Percentiles rank a stretch among this genome's conserved stretches.
phyloP scores from a whole-genome alignment of 1,140 invertebrate species.

The Apis laboriosa region DNA sequence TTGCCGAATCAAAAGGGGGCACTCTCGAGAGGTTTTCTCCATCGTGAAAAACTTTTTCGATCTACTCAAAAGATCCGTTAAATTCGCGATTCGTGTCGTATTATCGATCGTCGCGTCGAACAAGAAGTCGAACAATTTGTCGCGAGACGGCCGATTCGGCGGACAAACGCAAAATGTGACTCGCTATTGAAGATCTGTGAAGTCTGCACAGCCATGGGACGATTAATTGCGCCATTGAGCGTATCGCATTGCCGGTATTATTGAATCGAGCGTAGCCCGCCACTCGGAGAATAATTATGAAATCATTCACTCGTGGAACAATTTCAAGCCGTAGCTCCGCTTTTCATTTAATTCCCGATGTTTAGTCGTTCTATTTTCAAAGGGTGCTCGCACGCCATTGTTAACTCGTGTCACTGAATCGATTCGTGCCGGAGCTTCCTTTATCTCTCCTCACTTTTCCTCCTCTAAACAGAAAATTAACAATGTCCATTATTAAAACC shows the following conservation, averaged over 20 bases:
- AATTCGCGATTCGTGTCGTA: not conserved
- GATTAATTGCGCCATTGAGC: conserved; percentile 43
- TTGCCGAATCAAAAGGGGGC: not conserved
- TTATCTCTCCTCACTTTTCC: not conserved
- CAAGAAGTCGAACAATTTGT: not conserved
- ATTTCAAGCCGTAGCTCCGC: conserved; percentile 45
- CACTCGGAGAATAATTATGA: conserved; percentile 58
- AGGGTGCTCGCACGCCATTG: conserved; percentile 33
- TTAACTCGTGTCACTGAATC: conserved; percentile 39
- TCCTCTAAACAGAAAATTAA: conserved; percentile 3
- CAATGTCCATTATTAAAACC: conserved; percentile 30
- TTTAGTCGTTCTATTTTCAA: conserved; percentile 62
- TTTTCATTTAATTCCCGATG: conserved; percentile 59
- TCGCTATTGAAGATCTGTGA: conserved; percentile 18
- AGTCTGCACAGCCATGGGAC: not conserved
- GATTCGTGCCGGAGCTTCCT: not conserved
- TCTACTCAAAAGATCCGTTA: too few species aligned
- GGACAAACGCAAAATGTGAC: not conserved
- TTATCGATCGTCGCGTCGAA: not conserved
- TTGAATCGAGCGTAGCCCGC: conserved; percentile 30
- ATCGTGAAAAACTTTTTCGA: not conserved
- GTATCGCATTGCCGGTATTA: conserved; percentile 32
- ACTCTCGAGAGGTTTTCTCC: not conserved
- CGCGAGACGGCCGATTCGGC: not conserved
- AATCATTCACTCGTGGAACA: conserved; percentile 52